Evolutionary conservation across 2,797 vertebrate species (phyloP), one percentile per base, ranked within the genome.

Genomic region (Kryptopterus vitreolus): DNA sequence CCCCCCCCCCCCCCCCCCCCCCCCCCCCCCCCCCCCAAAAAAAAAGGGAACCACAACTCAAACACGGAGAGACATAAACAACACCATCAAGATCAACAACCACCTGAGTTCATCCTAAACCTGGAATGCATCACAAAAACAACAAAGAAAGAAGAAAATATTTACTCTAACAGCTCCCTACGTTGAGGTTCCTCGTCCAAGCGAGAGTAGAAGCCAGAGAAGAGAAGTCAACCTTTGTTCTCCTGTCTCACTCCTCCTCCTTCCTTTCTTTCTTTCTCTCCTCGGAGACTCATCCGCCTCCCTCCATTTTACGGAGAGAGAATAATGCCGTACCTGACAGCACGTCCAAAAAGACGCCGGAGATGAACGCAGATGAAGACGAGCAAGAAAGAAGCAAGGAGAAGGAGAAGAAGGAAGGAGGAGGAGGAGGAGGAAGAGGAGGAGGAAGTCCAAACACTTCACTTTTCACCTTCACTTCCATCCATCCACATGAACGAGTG

Each of bases 301-400:
- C 96, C 96, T 97, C 97, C 96, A 98, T 98, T 97, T 98, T 98
- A 96, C 95, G 95, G 94, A 95, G 94, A 98, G 94, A 95, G 94
- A 98, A 89, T 91, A 91, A 90, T 95, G 94, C 96, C 94, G 96
- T 94, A 96, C 96, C 96, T 97, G 81, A 88, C 81, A 53, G 72
- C 72, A 59, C 55, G 38, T 75, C 72, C 72, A 57, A 61, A 75
- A 75, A 75, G 72, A 75, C 72, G 57, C 38, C 24, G 24, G 38
- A 75, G 57, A 75, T 55, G 5, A 55, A 58, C 71, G 18, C 53
- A 59, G 33, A 59, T n/a, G 53, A 74, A 48, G 75, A 86, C n/a
- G 26, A 58, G 35, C 35, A 78, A 58, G 33, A 43, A 68, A 53
- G 31, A 78, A 58, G 35, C 35, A 78, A 58, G 33, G 43, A 68